Conservation (phyloP, 2,888 invertebrate genomes). For the Aricia artaxerxes region DNA sequence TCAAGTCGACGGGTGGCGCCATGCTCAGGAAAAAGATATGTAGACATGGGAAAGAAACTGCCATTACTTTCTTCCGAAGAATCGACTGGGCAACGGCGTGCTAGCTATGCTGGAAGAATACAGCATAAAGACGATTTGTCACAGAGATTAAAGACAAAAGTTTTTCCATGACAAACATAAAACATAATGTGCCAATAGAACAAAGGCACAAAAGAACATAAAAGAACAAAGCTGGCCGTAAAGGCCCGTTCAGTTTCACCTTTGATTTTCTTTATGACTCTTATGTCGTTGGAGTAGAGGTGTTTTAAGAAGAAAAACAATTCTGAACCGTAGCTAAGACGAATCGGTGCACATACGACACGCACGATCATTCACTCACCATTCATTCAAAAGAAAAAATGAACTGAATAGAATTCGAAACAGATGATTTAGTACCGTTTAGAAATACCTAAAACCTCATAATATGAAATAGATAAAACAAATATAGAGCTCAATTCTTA, state of each 20-base stretch:
- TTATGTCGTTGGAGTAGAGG: no score
- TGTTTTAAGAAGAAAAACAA: no score
- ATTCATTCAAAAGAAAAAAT: background rate
- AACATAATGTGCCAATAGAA: background rate
- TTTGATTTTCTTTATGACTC: no score
- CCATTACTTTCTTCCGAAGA: no score
- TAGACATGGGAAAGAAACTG: no score
- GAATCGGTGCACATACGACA: slow-evolving; percentile 2
- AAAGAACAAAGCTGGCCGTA: background rate
- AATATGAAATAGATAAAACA: no score
- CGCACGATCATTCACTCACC: slow-evolving; percentile 1
- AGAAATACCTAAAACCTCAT: background rate
- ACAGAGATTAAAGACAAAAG: slow-evolving; percentile 5
- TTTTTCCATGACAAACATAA: slow-evolving; percentile 15
- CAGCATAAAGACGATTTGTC: background rate
- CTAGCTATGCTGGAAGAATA: background rate
- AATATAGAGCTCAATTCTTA: no score
- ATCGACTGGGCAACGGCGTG: no score
- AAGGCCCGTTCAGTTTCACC: no score
- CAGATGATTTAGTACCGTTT: background rate
- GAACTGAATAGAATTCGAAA: background rate
- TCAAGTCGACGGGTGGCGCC: no score
- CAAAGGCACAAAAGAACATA: slow-evolving; percentile 17
- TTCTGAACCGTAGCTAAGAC: slow-evolving; percentile 2
- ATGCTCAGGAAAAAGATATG: no score